Evolutionary conservation across 1,140 invertebrate genomes (phyloP), one percentile per base, ranked within the genome.

Genomic region (Habropoda laboriosa): DNA sequence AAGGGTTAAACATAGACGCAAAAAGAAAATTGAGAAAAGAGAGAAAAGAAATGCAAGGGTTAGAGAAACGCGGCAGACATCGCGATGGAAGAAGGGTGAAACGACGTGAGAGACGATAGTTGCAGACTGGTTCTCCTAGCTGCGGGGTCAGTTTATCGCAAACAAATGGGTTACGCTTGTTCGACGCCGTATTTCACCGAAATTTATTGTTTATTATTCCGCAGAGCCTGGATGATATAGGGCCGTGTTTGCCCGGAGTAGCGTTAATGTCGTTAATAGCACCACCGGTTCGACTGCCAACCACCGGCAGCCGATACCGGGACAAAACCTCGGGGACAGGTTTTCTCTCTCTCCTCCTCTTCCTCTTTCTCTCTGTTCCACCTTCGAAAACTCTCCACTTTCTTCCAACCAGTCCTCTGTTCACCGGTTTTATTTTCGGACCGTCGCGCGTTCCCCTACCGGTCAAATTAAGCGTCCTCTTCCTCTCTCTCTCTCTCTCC

Each of bases 151-250:
- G 89, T 92, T 92, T 92, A 92, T 92, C 90, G 91, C 92, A 92
- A 92, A 92, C 92, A 92, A 92, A 92, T 92, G 92, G 92, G 92
- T 92, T 92, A 92, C 89, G 91, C 90, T 92, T 88, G 90, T 92
- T 92, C 90, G 88, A 85, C 88, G 91, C 90, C 90, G 90, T 92
- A 92, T 92, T 92, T 92, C 91, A 92, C 90, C 86, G 71, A 86
- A 92, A 92, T 92, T 92, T 92, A 92, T 92, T 92, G 92, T 92
- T 92, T 92, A 92, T 92, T 92, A 92, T 92, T 92, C 89, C 89
- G 86, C 86, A 78, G 85, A 77, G 86, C 58, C 83, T 72, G 88
- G 86, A 91, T 92, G 92, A 92, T 92, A 91, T 92, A 92, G 90
- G 86, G 90, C 90, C 91, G 83, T 90, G 91, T 92, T 92, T 92